phyloP scores from a whole-genome alignment of 2,797 vertebrate genomes.

The Sebastes oblongus region DNA sequence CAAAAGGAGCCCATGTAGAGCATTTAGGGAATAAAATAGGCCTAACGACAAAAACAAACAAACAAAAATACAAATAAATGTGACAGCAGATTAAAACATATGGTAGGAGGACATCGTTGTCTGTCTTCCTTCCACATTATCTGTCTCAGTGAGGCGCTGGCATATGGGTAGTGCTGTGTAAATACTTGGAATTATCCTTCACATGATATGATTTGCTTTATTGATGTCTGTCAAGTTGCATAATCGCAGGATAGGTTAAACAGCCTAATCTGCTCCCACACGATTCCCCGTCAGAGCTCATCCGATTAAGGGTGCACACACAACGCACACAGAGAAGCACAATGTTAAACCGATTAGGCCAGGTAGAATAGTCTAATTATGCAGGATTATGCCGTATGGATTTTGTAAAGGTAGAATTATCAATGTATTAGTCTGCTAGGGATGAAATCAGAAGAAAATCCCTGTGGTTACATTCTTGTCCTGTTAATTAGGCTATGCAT shows the following conservation, averaged over 20 bases:
- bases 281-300: conserved; percentile 34
- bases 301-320: conserved; percentile 51
- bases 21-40: background rate
- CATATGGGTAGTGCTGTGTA: conserved; percentile 39
- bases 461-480: background rate
- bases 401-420: conserved; percentile 23
- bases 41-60: background rate
- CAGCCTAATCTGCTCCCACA: conserved; percentile 57
- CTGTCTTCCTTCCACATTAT: background rate
- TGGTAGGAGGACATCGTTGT: background rate
- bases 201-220: conserved; percentile 57
- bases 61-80: background rate
- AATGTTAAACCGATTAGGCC: conserved; percentile 46
- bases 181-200: conserved; percentile 43
- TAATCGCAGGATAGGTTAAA: conserved; percentile 47
- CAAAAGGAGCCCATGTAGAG: background rate
- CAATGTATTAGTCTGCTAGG: conserved; percentile 4
- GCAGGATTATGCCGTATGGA: conserved; percentile 43
- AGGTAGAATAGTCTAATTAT: conserved; percentile 57
- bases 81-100: background rate
- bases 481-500: background rate
- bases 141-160: background rate
- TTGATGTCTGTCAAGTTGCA: conserved; percentile 64
- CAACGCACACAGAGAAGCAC: conserved; percentile 21
- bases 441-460: background rate